Conservation (phyloP, 2,797 vertebrate species). For the Artibeus lituratus region DNA sequence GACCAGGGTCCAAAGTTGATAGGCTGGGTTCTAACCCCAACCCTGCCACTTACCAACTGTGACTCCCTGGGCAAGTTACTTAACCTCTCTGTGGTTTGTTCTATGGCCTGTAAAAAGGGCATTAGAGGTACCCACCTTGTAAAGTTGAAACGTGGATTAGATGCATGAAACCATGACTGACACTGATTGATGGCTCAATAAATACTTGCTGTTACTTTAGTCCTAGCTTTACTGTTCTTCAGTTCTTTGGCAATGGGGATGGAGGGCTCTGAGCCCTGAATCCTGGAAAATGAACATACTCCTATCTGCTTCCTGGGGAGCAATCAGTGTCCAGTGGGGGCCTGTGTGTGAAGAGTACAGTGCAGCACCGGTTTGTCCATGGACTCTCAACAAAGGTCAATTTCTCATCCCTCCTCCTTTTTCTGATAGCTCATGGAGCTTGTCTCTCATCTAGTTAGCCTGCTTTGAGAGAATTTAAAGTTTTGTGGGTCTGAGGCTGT, state of each 20-base stretch:
- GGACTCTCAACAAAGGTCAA: neutral
- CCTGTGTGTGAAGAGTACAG: neutral
- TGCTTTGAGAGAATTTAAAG: neutral
- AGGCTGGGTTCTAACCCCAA: neutral
- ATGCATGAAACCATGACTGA: neutral
- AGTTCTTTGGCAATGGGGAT: neutral
- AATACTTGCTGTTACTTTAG: slow-evolving; percentile 32
- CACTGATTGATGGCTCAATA: neutral
- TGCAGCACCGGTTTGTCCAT: neutral
- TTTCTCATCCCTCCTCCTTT: neutral
- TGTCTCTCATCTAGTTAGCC: neutral
- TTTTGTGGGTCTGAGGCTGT: neutral
- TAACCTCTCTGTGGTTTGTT: neutral
- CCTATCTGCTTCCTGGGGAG: neutral
- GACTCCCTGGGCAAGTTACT: neutral
- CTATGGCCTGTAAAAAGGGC: neutral
- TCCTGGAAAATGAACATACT: neutral
- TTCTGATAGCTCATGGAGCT: neutral
- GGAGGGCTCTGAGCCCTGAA: neutral
- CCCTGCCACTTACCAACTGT: neutral
- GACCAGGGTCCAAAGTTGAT: neutral
- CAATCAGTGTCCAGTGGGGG: neutral
- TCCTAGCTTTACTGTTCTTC: neutral
- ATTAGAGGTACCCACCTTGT: neutral
- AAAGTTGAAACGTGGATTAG: neutral